Base-by-base conservation (phyloP, 92 coral and sea anemone species). In the Plumapathes pennacea region DNA sequence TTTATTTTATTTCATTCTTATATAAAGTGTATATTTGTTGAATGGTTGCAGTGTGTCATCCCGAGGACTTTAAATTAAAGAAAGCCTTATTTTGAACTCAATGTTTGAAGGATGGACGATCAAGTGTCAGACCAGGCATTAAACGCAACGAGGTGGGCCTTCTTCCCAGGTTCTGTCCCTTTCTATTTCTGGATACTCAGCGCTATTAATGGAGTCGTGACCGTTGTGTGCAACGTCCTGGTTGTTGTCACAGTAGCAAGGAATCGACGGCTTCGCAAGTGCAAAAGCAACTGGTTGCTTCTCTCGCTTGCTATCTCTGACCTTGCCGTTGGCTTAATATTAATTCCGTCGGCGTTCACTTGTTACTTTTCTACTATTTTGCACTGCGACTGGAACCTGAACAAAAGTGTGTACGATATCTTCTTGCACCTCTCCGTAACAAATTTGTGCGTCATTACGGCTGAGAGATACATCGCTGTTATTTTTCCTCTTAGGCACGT, bases 401-500 rank as follows among this genome's bases (percentile, higher is more conserved):
- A 67, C 38, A 80, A 80, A 46, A 72, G 46, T 26, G 34, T 80
- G 6, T 80, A 72, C 57, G 81, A 80, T 51, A 46, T 80, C 45
- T 39, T 80, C 4, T 69, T 80, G 5, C 78, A 80, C 57, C 38
- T 80, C n/a, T 63, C 81, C 9, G 75, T 80, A 9, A 29, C 50
- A 12, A 80, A 80, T 40, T 70, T 80, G 32, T 72, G 81, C 25
- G 56, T 80, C 18, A 46, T 80, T 21, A 80, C 86, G 18, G 39
- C 72, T 57, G 86, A 80, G 36, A 64, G 86, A 59, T 80, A 80
- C 33, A 52, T 72, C 10, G 67, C 71, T 10, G 86, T 80, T 14
- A 67, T 58, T 2, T 47, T 53, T 41, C 86, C 86, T 4, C 41
- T 80, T 3, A 49, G 56, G 42, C 65, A 80, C 38, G 32, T 42